Evolutionary conservation across 1,140 invertebrate species (phyloP), one percentile per base, ranked within the genome.

Genomic region (Tetragnatha versicolor): DNA sequence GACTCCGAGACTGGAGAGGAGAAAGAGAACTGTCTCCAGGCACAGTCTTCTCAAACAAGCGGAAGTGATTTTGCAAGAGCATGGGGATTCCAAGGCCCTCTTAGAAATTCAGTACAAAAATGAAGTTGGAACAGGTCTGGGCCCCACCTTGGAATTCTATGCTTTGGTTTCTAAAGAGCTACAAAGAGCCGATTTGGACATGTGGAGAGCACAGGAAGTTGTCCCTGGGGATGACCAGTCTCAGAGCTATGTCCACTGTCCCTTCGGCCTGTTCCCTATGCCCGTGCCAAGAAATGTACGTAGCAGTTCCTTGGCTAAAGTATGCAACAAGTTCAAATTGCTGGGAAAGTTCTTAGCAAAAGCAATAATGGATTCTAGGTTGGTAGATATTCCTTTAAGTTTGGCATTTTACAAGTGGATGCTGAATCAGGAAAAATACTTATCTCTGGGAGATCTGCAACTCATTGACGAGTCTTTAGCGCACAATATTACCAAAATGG

Each of bases 281-380:
- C 96, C 97, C 0, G 84, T 98, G 55, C 91, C 92, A 9, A 91
- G 94, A 84, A 93, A 91, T 81, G 91, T 93, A 17, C 95, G 97
- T 87, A 91, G 93, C 31, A 91, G 92, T 25, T 91, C 94, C 82
- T 88, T 98, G 65, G 94, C 93, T 14, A 95, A 96, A 86, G 89
- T 96, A 55, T 96, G 96, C 85, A 90, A 91, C 37, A 98, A 98
- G 87, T 99, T 98, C 86, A 93, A 95, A 84, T 97, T 99, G 84
- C 88, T 99, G 51, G 98, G 98, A 25, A 98, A 98, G 84, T 97
- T 99, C 85, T 97, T 99, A 93, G 98, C 97, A 1, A 99, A 99
- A 87, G 95, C 98, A 33, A 92, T 99, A 51, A 97, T 99, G 91
- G 98, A 99, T 88, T 98, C 95, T 6, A 90, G 98, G 89, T 98